Base-by-base conservation (phyloP, 30 jellyfish, hydroid and myxozoan genomes). In the Catostylus mosaicus region DNA sequence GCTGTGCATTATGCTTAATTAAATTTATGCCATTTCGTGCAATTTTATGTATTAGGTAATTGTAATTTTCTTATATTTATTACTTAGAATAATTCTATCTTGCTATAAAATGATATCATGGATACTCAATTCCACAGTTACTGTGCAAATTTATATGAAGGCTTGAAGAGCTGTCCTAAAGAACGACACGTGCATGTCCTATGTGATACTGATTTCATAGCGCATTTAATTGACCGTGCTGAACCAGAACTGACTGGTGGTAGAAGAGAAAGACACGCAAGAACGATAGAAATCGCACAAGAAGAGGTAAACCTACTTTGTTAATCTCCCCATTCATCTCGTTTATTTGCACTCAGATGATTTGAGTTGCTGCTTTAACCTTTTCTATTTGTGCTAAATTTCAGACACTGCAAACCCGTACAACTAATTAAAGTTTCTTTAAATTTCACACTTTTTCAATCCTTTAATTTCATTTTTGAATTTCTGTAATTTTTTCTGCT, bases 211-310 rank as follows among this genome's bases (percentile, higher is more conserved):
- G 98, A 92, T 71, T 92, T 79, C 71, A 92, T 92, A 0, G 98
- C 98, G 16, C 98, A 92, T 37, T 73, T 92, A 30, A 92, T 92
- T 26, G 98, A 96, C 8, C 79, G 98, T 38, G 98, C 98, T 19
- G 98, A 92, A 76, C 98, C 98, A 60, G 98, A 92, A 78, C 65
- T 92, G 68, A 96, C 97, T 27, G 98, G 98, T 31, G 98, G 98
- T 6, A 36, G 98, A 16, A 56, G 98, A 34, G 98, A 92, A 40
- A 68, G 98, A 56, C 98, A 92, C 52, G 98, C 98, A 51, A 80
- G 98, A 68, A 92, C 98, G 19, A 92, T 92, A 32, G 98, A 92
- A 47, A 87, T 92, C 34, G 98, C 98, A 14, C 98, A 92, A 77
- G 98, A 87, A 57, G 98, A 92, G 97, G 98, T 92, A 48, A 12